Evolutionary conservation across 2,888 invertebrate species (phyloP), one percentile per base, ranked within the genome.

Genomic region (Agrotis segetum): DNA sequence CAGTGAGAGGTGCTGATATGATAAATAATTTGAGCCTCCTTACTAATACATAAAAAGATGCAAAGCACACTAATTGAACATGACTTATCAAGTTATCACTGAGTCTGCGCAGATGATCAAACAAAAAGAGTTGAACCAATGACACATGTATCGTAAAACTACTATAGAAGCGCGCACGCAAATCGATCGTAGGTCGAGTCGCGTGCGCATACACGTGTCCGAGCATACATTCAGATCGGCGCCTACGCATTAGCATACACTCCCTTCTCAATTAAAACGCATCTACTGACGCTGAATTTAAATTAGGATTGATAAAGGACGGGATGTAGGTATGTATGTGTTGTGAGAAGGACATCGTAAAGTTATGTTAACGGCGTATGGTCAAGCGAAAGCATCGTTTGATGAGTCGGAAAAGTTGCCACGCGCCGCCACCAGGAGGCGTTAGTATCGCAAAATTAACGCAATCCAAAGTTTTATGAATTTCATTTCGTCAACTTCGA

Each of bases 181-280:
- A 24, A 59, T 56, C 50, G 52, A 71, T 60, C 24, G 19, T 21
- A 29, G 55, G 1, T n/a, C 29, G 55, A 49, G 17, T 67, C 81
- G 71, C 81, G 69, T 83, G 81, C 58, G 9, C 59, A 11, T 19
- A 4, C 76, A 76, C 77, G 83, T 81, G 77, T 44, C 53, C 46
- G 40, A 14, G 56, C 29, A 77, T 14, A 49, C 47, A 53, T 71
- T 49, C 34, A 50, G 21, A 66, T 11, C 40, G 55, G 19, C 80
- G 69, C 62, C 71, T 47, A 63, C 77, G 82, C 74, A 62, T 66
- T 56, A 52, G 34, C 77, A 60, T 63, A 56, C 67, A 74, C 69
- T 67, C 63, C 62, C 67, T 63, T 34, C 34, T 69, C 77, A 66
- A 68, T 77, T 81, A 52, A 68, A 68, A 47, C 63, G 77, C 77